Percentiles rank a stretch among this genome's conserved stretches.
These are phyloP conservation scores for Jaculus jaculus DNA, from an alignment of 2,113 vertebrate genomes.

Conservation along the genomic window DNA sequence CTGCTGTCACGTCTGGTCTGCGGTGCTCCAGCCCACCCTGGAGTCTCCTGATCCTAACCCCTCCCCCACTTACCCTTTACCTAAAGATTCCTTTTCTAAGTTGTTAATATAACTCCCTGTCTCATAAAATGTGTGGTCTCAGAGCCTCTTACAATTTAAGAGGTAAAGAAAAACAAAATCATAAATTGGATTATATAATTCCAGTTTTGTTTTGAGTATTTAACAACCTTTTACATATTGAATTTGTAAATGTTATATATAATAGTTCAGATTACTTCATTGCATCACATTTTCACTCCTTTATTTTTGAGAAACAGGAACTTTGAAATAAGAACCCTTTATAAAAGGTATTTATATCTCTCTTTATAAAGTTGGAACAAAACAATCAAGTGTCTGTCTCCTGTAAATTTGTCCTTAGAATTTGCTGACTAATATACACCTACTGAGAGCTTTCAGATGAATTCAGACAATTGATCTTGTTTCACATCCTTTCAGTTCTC, in stretches of 20 bases:
- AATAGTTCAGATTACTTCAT: not conserved
- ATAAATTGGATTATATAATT: not conserved
- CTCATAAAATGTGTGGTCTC: no score
- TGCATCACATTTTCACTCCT: not conserved
- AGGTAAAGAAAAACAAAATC: not conserved
- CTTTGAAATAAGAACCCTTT: not conserved
- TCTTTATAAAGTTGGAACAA: slow-evolving; percentile 39
- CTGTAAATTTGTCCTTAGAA: not conserved
- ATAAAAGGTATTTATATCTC: not conserved
- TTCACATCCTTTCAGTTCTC: not conserved
- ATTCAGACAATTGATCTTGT: not conserved
- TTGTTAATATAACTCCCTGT: no score
- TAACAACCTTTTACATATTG: not conserved
- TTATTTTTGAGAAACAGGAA: slow-evolving; percentile 49
- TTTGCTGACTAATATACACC: not conserved
- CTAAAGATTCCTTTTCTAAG: no score
- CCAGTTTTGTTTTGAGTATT: not conserved
- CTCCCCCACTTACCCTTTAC: no score
- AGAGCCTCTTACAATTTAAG: no score
- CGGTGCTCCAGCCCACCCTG: no score
- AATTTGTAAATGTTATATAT: not conserved
- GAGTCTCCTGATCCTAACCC: no score
- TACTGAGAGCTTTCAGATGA: not conserved
- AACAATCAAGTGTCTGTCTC: not conserved
- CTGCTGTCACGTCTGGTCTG: no score